Evolutionary conservation across 2,113 vertebrate genomes (phyloP).

Genomic region (Pyrgilauda ruficollis): DNA sequence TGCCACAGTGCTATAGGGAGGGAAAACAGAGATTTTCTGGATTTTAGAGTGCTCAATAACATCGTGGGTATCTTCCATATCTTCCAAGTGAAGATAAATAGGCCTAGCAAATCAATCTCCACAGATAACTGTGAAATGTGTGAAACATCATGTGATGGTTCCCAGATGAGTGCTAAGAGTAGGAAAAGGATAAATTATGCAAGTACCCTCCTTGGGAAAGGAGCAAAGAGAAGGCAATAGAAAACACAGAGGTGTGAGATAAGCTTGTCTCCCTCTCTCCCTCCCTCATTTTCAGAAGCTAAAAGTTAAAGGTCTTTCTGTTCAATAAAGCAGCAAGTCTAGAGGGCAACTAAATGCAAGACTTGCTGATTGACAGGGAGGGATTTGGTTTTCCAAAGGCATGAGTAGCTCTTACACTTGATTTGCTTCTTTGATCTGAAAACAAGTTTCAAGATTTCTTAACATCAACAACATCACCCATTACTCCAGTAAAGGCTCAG

Average conservation of each 20-base stretch:
- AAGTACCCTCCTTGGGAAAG: background rate
- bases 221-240: background rate
- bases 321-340: background rate
- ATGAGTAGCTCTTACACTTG: background rate
- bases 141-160: conserved; percentile 18
- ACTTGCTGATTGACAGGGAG: background rate
- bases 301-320: background rate
- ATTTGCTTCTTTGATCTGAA: background rate
- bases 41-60: background rate
- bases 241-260: background rate
- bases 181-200: background rate
- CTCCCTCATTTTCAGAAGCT: conserved; percentile 20
- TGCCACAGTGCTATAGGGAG: background rate
- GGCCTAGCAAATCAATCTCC: conserved; percentile 18
- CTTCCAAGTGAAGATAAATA: conserved; percentile 40
- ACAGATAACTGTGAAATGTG: conserved; percentile 5
- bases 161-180: background rate
- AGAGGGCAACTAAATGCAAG: background rate
- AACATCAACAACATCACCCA: background rate
- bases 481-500: background rate
- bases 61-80: background rate
- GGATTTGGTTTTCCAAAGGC: background rate
- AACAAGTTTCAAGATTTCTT: background rate
- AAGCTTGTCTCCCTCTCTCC: background rate
- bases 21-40: background rate